phyloP scores from a whole-genome alignment of 2,888 invertebrate species.

The Hypsopygia costalis region DNA sequence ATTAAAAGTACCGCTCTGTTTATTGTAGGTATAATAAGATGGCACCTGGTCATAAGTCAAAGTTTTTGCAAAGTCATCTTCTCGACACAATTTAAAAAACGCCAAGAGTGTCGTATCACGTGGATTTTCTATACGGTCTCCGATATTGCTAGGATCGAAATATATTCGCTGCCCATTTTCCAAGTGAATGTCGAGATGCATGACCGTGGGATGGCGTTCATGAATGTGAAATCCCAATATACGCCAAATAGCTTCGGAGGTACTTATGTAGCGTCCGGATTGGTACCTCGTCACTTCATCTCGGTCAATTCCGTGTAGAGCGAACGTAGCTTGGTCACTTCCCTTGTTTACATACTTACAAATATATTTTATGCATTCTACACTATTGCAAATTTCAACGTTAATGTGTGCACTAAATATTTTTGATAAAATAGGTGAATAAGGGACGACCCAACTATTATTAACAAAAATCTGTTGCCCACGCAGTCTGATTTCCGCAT shows the following conservation, averaged over 20 bases:
- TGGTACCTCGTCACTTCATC: constrained; percentile 7
- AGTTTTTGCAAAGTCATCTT: constrained; percentile 7
- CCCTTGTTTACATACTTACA: constrained; percentile 25
- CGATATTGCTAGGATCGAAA: constrained; percentile 14
- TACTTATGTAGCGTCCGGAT: constrained; percentile 14
- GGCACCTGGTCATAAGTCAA: constrained; percentile 11
- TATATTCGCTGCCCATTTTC: constrained; percentile 19
- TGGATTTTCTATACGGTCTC: constrained; percentile 15
- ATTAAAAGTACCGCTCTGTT: constrained; percentile 13
- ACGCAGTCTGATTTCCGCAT: too few species aligned
- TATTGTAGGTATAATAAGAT: constrained; percentile 26
- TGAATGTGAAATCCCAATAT: neutral
- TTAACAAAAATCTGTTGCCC: too few species aligned
- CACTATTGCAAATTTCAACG: too few species aligned
- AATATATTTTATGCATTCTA: too few species aligned
- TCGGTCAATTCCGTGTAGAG: neutral
- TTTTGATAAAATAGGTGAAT: too few species aligned
- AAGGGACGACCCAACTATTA: too few species aligned
- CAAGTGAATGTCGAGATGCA: constrained; percentile 16
- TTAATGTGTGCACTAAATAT: too few species aligned
- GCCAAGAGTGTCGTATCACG: constrained; percentile 22
- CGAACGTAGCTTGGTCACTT: constrained; percentile 23
- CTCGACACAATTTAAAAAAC: neutral
- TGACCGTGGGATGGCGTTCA: constrained; percentile 7
- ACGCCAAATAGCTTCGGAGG: constrained; percentile 1